Conservation (phyloP, 2,797 vertebrate species). For the Moxostoma hubbsi region DNA sequence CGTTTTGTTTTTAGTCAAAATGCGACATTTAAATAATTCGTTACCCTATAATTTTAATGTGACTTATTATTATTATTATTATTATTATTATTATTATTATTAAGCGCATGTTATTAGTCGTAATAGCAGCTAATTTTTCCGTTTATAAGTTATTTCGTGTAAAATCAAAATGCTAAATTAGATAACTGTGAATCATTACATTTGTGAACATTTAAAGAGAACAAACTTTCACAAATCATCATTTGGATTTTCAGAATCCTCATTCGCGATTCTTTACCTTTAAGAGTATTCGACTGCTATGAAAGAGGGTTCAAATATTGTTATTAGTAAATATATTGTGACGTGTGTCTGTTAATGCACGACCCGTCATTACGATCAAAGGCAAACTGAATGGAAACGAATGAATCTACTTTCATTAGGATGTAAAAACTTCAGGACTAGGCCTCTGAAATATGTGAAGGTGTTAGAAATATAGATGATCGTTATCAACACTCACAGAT, state of each 20-base stretch:
- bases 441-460: not conserved
- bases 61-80: not conserved
- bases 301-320: not conserved
- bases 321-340: not conserved
- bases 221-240: not conserved
- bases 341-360: not conserved
- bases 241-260: not conserved
- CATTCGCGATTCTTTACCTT: not conserved
- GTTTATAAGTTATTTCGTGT: not conserved
- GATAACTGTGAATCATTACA: not conserved
- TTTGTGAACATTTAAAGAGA: not conserved
- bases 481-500: not conserved
- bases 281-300: not conserved
- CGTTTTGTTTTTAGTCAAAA: not conserved
- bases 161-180: not conserved
- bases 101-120: no score
- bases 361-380: not conserved
- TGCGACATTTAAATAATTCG: not conserved
- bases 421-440: slow-evolving; percentile 1
- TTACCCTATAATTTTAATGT: not conserved
- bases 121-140: no score
- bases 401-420: not conserved
- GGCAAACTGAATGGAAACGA: not conserved
- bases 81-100: slow-evolving; percentile 11
- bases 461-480: not conserved